Conservation (phyloP, 1,140 invertebrate species). For the Sarcophaga peregrina region DNA sequence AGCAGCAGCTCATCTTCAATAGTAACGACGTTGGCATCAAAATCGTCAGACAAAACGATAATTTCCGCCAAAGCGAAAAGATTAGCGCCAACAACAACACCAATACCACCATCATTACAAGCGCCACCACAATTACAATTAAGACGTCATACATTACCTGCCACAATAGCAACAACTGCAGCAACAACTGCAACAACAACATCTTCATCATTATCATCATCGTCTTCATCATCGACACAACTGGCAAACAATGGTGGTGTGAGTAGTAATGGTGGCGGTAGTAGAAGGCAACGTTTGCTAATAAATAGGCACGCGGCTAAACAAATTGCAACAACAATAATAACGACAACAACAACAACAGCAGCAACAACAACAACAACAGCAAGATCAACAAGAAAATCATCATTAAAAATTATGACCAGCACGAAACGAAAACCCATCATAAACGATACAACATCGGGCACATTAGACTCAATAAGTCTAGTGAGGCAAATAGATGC, state of each 20-base stretch:
- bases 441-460: background rate
- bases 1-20: conserved; percentile 42
- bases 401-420: background rate
- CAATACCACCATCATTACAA: conserved; percentile 46
- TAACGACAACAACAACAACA: background rate
- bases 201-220: no score
- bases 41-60: conserved; percentile 33
- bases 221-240: no score
- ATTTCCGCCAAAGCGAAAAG: conserved; percentile 8
- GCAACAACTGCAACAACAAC: conserved; percentile 32
- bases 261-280: background rate
- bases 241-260: background rate
- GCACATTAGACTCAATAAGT: conserved; percentile 44
- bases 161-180: conserved; percentile 36
- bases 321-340: conserved; percentile 22
- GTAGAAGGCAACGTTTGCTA: conserved; percentile 13
- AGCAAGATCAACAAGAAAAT: background rate
- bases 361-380: background rate
- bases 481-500: conserved; percentile 25
- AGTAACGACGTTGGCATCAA: conserved; percentile 26
- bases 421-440: conserved; percentile 4
- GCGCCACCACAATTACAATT: conserved; percentile 44
- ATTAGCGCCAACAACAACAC: conserved; percentile 47
- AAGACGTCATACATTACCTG: conserved; percentile 45
- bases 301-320: background rate